Evolutionary conservation across 2,113 vertebrate species (phyloP).

Genomic region (Solea senegalensis): DNA sequence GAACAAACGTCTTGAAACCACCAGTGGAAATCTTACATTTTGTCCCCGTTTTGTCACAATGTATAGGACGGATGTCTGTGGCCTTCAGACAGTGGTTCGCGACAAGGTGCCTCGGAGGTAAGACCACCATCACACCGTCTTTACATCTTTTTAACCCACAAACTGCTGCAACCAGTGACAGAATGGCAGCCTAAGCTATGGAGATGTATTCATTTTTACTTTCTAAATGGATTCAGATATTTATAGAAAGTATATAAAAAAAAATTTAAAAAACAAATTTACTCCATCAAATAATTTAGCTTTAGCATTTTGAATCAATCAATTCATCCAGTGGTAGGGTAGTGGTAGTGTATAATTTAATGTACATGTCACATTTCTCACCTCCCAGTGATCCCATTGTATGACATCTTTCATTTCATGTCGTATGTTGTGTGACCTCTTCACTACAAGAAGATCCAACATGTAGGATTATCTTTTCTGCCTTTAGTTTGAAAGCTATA

Average conservation of each 20-base stretch:
- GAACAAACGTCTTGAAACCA: neutral
- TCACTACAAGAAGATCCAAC: too few species aligned
- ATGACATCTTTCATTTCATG: neutral
- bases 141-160: neutral
- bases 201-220: too few species aligned
- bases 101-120: constrained; percentile 79
- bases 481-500: too few species aligned
- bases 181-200: neutral
- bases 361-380: neutral
- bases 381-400: neutral
- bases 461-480: too few species aligned
- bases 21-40: neutral
- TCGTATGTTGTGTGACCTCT: neutral
- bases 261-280: too few species aligned
- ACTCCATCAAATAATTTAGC: too few species aligned
- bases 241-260: too few species aligned
- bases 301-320: too few species aligned
- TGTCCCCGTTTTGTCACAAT: constrained; percentile 9
- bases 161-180: neutral
- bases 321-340: neutral
- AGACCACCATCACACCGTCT: constrained; percentile 15
- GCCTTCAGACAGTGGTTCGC: constrained; percentile 74
- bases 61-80: constrained; percentile 77
- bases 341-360: neutral
- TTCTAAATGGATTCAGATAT: too few species aligned